Base-by-base conservation (phyloP, 2,797 vertebrate genomes). In the Rhincodon typus region DNA sequence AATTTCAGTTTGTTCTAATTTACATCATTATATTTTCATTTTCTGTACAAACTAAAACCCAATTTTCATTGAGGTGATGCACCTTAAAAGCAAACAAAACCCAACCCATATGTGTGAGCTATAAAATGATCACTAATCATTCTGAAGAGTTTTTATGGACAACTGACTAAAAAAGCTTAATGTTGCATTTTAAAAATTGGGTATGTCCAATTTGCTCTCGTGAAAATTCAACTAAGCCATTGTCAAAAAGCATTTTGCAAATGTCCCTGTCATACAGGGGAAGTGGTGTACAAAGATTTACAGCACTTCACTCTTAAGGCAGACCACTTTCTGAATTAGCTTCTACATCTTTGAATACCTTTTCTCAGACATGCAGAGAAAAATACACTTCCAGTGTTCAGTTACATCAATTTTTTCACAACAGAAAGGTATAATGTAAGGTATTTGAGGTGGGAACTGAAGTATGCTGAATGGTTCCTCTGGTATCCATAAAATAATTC, bases 311-410 rank as follows among this genome's bases (percentile, higher is more conserved):
- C 70, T 94, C 46, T 72, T 94, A 50, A 72, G 46, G n/a, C 67
- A 50, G 69, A 72, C 42, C 30, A 69, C 42, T 94, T 25, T 46
- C 67, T 30, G 67, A 94, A 94, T 94, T 70, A n/a, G n/a, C 21
- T 93, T 69, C 66, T 94, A 27, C 91, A 50, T 42, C 69, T 74
- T 46, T 74, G 69, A 17, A 70, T 50, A 69, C 94, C 74, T 74
- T 42, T 34, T 94, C 69, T 69, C 94, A 94, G 27, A 94, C 74
- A 67, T 94, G 69, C 74, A 72, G 50, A 94, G 42, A 94, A 50
- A 91, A 94, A 94, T 10, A 2, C 30, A 50, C 94, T 94, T 94
- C 94, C 94, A 74, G 69, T 94, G 69, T 94, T 94, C 42, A 50
- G 94, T 53, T 72, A 72, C 42, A 74, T 94, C 93, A 66, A 72